These are phyloP conservation scores for Leptodactylus fallax DNA, from an alignment of 2,797 vertebrate species.

Conservation along the genomic window DNA sequence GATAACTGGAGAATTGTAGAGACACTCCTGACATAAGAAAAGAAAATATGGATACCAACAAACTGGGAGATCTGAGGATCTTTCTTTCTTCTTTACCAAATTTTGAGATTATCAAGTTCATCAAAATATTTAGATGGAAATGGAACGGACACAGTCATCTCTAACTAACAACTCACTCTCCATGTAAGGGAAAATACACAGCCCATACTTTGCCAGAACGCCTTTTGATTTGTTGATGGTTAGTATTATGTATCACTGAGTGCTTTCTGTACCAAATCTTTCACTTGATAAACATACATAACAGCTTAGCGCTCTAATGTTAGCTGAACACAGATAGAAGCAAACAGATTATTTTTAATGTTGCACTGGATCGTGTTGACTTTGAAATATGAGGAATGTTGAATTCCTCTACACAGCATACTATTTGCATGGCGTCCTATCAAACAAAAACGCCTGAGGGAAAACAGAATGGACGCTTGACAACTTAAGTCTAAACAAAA, in stretches of 20 bases:
- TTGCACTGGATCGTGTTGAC: conserved; percentile 16
- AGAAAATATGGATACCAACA: too few relatives aligned
- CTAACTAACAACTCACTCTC: not conserved
- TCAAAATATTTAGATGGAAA: not conserved
- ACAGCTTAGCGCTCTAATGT: conserved; percentile 1
- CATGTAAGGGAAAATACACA: conserved; percentile 8
- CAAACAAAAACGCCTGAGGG: conserved; percentile 49
- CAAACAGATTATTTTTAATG: conserved; percentile 28
- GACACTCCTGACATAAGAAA: too few relatives aligned
- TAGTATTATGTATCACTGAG: conserved; percentile 7
- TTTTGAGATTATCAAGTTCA: too few relatives aligned
- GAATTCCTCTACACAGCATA: conserved; percentile 17
- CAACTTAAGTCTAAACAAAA: conserved; percentile 58
- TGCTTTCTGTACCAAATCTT: not conserved
- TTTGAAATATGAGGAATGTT: conserved; percentile 35
- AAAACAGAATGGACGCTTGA: conserved; percentile 56
- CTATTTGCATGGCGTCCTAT: conserved; percentile 43
- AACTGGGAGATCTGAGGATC: too few relatives aligned
- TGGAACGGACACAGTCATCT: not conserved
- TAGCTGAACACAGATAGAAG: not conserved
- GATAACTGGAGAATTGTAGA: too few relatives aligned
- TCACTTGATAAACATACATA: conserved; percentile 28
- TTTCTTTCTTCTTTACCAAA: too few relatives aligned
- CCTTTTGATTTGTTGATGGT: not conserved
- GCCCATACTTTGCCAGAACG: not conserved